These are phyloP conservation scores for Drosophila grimshawi DNA, from an alignment of 1,140 invertebrate genomes.

Conservation along the genomic window DNA sequence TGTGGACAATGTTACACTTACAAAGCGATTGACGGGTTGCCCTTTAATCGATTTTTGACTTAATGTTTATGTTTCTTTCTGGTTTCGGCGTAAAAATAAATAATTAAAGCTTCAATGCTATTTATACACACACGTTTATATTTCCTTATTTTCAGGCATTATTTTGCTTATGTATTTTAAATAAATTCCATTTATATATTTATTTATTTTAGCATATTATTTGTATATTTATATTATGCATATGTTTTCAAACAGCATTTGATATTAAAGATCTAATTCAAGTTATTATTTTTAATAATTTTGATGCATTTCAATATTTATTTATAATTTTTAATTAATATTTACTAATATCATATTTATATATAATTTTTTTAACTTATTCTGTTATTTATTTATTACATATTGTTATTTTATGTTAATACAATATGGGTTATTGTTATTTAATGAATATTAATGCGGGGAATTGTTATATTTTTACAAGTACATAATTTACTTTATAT, in stretches of 20 bases:
- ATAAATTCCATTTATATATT: no score
- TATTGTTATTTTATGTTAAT: no score
- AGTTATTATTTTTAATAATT: background rate
- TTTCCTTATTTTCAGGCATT: no score
- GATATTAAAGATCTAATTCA: no score
- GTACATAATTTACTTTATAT: background rate
- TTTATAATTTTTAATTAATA: background rate
- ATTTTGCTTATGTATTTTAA: no score
- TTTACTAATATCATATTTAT: background rate
- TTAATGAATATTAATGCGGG: no score
- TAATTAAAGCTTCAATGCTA: background rate
- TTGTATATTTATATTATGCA: no score
- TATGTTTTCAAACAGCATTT: no score
- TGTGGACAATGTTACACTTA: constrained; percentile 53
- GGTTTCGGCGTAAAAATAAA: background rate
- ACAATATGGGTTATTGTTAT: no score
- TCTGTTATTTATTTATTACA: background rate
- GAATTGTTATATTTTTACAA: background rate
- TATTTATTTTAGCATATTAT: no score
- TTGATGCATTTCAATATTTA: background rate
- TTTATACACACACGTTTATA: no score
- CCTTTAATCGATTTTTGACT: constrained; percentile 52
- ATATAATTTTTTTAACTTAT: background rate
- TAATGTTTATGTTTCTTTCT: constrained; percentile 16
- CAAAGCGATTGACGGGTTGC: constrained; percentile 46